These are phyloP conservation scores for Platycercus adscitus DNA, from an alignment of 2,113 vertebrate genomes.

Conservation along the genomic window DNA sequence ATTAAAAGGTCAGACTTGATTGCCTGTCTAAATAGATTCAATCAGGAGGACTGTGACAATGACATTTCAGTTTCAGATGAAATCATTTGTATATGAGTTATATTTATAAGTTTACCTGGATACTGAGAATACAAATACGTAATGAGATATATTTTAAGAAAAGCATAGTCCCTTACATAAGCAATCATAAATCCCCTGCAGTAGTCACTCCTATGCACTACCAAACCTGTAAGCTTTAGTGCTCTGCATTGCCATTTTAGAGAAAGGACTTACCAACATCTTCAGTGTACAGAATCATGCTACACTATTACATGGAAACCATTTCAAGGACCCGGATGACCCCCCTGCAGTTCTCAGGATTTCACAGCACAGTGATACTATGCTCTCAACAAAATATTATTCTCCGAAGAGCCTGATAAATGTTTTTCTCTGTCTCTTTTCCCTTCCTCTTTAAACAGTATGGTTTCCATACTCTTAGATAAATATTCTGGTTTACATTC, in stretches of 20 bases:
- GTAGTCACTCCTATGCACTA: background rate
- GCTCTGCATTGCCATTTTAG: background rate
- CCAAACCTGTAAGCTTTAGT: background rate
- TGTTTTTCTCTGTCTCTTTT: conserved; percentile 22
- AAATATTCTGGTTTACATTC: background rate
- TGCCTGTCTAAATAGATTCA: background rate
- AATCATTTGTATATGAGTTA: background rate
- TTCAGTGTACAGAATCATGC: background rate
- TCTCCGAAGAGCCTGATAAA: conserved; percentile 30
- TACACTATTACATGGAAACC: background rate
- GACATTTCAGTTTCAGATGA: background rate
- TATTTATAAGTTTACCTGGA: background rate
- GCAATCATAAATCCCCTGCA: background rate
- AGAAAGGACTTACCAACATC: background rate
- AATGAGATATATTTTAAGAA: background rate
- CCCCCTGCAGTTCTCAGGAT: background rate
- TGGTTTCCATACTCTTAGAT: background rate
- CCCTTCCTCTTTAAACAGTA: conserved; percentile 23
- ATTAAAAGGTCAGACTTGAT: conserved; percentile 2
- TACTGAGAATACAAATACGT: background rate
- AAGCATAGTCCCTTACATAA: background rate
- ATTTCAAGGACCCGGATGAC: background rate
- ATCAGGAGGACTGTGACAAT: background rate
- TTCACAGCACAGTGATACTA: conserved; percentile 1
- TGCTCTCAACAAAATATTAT: background rate